Evolutionary conservation across 23 tunicate species (phyloP), one percentile per base, ranked within the genome.

Genomic region (Halocynthia roretzi): DNA sequence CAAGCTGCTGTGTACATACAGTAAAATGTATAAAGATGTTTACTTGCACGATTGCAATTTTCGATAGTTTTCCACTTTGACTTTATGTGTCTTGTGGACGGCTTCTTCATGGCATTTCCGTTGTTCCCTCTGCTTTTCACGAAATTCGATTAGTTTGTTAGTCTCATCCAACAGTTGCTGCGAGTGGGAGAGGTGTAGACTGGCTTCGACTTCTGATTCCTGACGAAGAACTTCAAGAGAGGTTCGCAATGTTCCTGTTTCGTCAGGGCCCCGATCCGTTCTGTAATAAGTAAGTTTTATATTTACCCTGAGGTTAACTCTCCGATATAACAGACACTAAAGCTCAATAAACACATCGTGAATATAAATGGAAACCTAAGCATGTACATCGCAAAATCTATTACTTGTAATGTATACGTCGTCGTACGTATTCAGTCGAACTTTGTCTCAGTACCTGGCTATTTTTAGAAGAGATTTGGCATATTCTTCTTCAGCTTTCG

Each of bases 401-500:
- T n/a, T n/a, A n/a, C n/a, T n/a, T n/a, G n/a, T n/a, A n/a, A n/a
- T n/a, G 64, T 17, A n/a, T 17, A n/a, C 64, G 64, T 14, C 2
- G 2, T 1, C 64, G 17, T 58, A 58, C 4, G 64, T 15, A n/a
- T 58, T 58, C 64, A 58, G n/a, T 4, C 4, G 64, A 58, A 58
- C 64, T 17, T 58, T 58, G 18, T 58, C n/a, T 17, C 4, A n/a
- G 81, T 67, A 86, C 97, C 72, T 92, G 15, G 98, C 76, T 50
- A 82, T 73, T 68, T 92, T 86, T 11, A 80, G 61, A 6, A 92
- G 75, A 19, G 91, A 56, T 51, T 92, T 92, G 19, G 92, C 81
- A 53, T 72, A 86, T 10, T 92, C 98, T 53, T 92, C 98, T 86
- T 92, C 98, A 6, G 87, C 92, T 79, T 83, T 92, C 17, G 92